These are phyloP conservation scores for Gallirallus australis DNA, from an alignment of 2,797 vertebrate genomes.

Conservation along the genomic window DNA sequence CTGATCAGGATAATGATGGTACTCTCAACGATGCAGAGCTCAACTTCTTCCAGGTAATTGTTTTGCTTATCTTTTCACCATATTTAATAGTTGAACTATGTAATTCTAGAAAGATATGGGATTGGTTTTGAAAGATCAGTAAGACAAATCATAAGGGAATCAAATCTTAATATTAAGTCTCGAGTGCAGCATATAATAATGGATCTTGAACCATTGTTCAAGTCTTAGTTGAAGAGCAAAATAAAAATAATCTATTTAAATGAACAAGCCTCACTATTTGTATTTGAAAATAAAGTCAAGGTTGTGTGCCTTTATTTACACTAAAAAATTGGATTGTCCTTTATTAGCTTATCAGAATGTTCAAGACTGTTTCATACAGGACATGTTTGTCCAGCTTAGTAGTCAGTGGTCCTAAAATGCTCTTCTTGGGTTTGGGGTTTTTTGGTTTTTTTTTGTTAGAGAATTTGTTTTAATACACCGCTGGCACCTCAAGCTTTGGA, in stretches of 20 bases:
- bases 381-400: not conserved
- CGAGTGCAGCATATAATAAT: not conserved
- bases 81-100: not conserved
- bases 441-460: constrained; percentile 77
- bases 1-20: constrained; percentile 94
- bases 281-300: not conserved
- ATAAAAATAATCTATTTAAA: not conserved
- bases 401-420: not conserved
- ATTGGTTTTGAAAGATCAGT: not conserved
- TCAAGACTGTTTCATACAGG: not conserved
- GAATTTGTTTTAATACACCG: constrained; percentile 94
- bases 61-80: not conserved
- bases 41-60: constrained; percentile 93
- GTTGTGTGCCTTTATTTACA: not conserved
- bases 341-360: not conserved
- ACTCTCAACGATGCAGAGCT: constrained; percentile 93
- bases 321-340: not conserved
- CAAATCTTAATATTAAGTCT: not conserved
- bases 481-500: constrained; percentile 92
- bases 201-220: not conserved
- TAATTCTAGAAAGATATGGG: not conserved
- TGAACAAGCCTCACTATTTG: not conserved
- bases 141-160: not conserved
- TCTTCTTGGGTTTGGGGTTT: not conserved
- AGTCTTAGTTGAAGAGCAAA: not conserved